phyloP scores from a whole-genome alignment of 2,888 invertebrate species.

The Acrobasis repandana region DNA sequence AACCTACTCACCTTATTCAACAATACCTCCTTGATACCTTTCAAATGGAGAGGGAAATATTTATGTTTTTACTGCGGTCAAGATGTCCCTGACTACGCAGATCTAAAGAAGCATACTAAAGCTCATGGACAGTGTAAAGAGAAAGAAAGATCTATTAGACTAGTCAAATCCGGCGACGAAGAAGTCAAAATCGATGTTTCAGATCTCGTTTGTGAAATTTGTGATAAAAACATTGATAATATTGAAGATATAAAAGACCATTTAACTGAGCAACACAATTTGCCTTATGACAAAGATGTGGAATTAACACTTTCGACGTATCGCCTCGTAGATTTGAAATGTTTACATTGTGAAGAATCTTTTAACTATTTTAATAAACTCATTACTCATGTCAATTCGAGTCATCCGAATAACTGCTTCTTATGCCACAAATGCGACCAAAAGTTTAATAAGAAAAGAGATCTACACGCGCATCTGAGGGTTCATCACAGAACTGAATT shows the following conservation, averaged over 20 bases:
- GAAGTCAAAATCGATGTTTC: conserved; percentile 72
- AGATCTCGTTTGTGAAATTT: conserved; percentile 55
- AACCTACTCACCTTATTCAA: conserved; percentile 69
- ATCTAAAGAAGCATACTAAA: conserved; percentile 56
- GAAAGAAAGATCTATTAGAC: conserved; percentile 52
- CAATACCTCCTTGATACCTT: conserved; percentile 68
- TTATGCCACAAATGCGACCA: conserved; percentile 53
- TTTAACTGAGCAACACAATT: conserved; percentile 52
- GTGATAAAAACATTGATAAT: conserved; percentile 41
- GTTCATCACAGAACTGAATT: conserved; percentile 52
- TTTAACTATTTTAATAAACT: conserved; percentile 54
- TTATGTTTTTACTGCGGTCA: conserved; percentile 70
- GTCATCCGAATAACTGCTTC: conserved; percentile 51
- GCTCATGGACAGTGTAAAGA: conserved; percentile 55
- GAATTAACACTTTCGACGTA: conserved; percentile 50
- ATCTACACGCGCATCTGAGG: conserved; percentile 55
- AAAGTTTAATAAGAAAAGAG: conserved; percentile 57
- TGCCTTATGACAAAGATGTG: conserved; percentile 50
- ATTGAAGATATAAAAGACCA: conserved; percentile 50
- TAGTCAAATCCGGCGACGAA: conserved; percentile 54
- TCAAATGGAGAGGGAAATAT: conserved; percentile 69
- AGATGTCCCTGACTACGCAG: conserved; percentile 44
- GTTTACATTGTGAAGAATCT: conserved; percentile 52
- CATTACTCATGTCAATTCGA: conserved; percentile 56
- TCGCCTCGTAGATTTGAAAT: conserved; percentile 57